Conservation (phyloP, 2,888 invertebrate genomes). For the Drosophila austrosaltans region DNA sequence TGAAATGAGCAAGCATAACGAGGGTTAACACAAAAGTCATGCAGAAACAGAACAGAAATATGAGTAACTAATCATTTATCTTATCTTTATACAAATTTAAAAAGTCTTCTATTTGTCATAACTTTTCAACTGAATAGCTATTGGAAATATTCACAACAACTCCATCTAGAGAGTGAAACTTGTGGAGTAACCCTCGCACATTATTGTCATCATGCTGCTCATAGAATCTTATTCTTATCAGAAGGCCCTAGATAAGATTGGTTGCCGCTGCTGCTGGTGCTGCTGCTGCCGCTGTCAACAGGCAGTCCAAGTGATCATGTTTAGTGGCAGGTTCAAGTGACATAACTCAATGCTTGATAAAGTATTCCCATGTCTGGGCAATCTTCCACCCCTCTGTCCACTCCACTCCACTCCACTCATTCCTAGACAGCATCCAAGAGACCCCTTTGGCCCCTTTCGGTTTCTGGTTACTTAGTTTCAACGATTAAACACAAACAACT, state of each 20-base stretch:
- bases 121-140: too few species aligned
- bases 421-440: neutral
- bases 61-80: too few species aligned
- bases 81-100: too few species aligned
- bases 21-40: neutral
- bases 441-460: neutral
- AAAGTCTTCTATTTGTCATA: too few species aligned
- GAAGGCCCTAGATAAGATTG: neutral
- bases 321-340: slow-evolving; percentile 41
- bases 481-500: slow-evolving; percentile 1
- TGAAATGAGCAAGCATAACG: neutral
- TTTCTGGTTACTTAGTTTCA: neutral
- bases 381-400: neutral
- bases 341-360: slow-evolving; percentile 51
- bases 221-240: neutral
- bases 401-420: neutral
- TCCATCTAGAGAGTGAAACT: neutral
- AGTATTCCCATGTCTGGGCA: neutral
- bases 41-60: neutral
- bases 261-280: slow-evolving; percentile 17
- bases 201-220: neutral
- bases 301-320: slow-evolving; percentile 28
- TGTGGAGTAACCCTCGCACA: neutral
- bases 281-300: slow-evolving; percentile 36
- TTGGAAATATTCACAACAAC: too few species aligned